Percentiles rank a stretch among this genome's conserved stretches.
These are phyloP conservation scores for Zaprionus ornatus DNA, from an alignment of 1,140 invertebrate species.

Conservation along the genomic window DNA sequence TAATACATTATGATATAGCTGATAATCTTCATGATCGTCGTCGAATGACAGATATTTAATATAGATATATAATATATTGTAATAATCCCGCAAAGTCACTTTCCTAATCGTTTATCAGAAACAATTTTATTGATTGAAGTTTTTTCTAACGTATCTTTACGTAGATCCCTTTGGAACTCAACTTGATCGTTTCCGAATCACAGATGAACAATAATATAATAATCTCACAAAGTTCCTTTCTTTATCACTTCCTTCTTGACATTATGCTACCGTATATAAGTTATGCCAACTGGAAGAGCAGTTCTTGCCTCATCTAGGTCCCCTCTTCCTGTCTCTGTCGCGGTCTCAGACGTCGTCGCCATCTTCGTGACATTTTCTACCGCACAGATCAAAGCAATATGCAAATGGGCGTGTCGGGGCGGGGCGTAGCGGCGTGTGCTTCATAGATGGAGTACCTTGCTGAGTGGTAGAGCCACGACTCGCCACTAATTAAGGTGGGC, in stretches of 20 bases:
- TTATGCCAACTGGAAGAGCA: constrained; percentile 15
- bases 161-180: too few relatives aligned
- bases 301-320: neutral
- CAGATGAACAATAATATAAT: too few relatives aligned
- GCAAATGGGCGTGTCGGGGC: constrained; percentile 56
- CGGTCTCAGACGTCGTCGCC: constrained; percentile 19
- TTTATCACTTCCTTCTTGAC: too few relatives aligned
- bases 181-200: too few relatives aligned
- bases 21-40: neutral
- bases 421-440: neutral
- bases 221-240: too few relatives aligned
- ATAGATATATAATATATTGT: too few relatives aligned
- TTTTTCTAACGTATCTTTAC: too few relatives aligned
- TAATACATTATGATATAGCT: neutral
- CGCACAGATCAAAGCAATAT: constrained; percentile 69
- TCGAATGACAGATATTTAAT: too few relatives aligned
- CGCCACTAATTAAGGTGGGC: constrained; percentile 71
- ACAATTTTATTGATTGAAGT: too few relatives aligned
- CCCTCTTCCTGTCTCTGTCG: neutral
- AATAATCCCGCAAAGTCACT: too few relatives aligned
- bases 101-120: too few relatives aligned
- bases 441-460: constrained; percentile 2
- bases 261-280: neutral
- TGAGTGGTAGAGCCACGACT: constrained; percentile 35
- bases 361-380: constrained; percentile 26